Evolutionary conservation across 2,113 vertebrate genomes (phyloP).

Genomic region (Actenoides lindsayi): DNA sequence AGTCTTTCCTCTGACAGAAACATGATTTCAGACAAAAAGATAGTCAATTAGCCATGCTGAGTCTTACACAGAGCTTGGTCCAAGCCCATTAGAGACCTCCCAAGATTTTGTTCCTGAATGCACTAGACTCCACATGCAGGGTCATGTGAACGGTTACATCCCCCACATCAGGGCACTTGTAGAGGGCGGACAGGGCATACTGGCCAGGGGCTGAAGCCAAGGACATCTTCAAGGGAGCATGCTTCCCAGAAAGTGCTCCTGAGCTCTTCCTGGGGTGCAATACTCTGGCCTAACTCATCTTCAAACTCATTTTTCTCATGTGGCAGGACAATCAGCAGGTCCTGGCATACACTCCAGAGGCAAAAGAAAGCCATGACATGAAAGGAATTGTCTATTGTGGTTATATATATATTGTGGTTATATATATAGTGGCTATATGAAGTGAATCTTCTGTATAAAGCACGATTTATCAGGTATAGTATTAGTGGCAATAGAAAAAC

Average conservation of each 20-base stretch:
- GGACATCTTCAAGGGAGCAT: not conserved
- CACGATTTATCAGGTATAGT: not conserved
- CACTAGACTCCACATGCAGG: not conserved
- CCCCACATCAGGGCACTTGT: not conserved
- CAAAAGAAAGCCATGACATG: not conserved
- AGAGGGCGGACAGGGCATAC: not conserved
- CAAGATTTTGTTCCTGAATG: constrained; percentile 22
- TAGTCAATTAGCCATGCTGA: not conserved
- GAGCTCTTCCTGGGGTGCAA: not conserved
- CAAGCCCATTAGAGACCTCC: constrained; percentile 53
- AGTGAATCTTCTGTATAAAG: not conserved
- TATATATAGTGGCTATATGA: rapidly evolving
- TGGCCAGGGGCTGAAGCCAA: not conserved
- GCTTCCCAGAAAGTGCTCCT: not conserved
- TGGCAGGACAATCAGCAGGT: not conserved
- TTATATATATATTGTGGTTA: too few species aligned
- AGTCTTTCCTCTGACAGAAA: not conserved
- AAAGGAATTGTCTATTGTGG: too few species aligned
- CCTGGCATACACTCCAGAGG: not conserved
- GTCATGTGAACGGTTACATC: constrained; percentile 6
- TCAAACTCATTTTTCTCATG: not conserved
- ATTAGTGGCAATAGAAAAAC: not conserved
- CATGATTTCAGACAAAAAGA: not conserved
- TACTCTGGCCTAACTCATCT: not conserved
- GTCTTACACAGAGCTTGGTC: not conserved